Conservation (phyloP, 2,888 invertebrate genomes). For the Amphipoea oculea region DNA sequence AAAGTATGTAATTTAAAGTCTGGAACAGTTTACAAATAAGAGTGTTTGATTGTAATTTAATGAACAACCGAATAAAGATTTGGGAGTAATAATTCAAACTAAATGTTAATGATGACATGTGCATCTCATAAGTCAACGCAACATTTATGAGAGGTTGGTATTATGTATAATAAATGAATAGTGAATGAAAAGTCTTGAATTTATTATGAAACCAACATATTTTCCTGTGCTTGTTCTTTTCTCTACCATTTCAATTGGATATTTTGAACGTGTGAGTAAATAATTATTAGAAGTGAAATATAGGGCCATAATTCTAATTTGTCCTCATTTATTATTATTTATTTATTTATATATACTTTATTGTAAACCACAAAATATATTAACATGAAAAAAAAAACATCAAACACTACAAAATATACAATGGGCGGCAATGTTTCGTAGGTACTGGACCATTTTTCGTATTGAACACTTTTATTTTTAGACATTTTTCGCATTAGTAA, state of each 20-base stretch:
- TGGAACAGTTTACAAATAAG: conserved; percentile 15
- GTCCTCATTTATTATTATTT: not conserved
- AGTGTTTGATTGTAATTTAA: conserved; percentile 30
- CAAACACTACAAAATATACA: no score
- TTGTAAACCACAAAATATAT: no score
- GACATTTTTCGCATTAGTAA: no score
- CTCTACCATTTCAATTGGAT: not conserved
- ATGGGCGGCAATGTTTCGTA: no score
- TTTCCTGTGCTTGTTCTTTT: no score
- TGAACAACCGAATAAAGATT: conserved; percentile 6
- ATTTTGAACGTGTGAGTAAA: not conserved
- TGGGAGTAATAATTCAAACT: conserved; percentile 39
- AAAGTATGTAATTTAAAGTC: conserved; percentile 14
- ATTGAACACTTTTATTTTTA: no score
- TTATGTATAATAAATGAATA: not conserved
- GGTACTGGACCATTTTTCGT: no score
- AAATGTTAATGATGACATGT: conserved; percentile 44
- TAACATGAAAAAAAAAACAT: no score
- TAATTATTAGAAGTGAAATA: not conserved
- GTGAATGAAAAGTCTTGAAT: not conserved
- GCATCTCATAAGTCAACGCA: conserved; percentile 36
- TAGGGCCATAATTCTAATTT: not conserved
- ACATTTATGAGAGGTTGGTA: not conserved
- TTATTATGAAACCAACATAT: not conserved
- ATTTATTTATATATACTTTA: no score